Evolutionary conservation across 2,797 vertebrate species (phyloP).

Genomic region (Cryptoprocta ferox): DNA sequence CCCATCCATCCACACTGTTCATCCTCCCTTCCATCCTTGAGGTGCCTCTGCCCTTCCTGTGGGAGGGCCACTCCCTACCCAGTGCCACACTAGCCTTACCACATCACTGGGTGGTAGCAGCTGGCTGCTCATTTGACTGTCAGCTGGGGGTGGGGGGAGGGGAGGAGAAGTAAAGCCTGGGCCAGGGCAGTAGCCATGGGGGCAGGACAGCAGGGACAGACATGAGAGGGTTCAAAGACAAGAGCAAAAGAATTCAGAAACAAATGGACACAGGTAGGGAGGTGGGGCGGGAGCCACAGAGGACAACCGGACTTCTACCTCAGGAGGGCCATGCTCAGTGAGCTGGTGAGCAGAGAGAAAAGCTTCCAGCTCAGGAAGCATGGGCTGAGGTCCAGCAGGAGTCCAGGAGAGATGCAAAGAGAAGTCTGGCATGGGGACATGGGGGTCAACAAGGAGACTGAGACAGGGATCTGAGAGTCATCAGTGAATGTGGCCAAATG

Average conservation of each 20-base stretch:
- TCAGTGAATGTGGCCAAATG: rapidly evolving
- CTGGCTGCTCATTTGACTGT: neutral
- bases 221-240: neutral
- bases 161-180: neutral
- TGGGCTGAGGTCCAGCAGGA: neutral
- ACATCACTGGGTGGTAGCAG: neutral
- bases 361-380: neutral
- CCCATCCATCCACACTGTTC: neutral
- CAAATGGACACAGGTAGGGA: neutral
- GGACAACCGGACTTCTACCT: neutral
- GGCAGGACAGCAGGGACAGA: neutral
- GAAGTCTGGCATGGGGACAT: rapidly evolving
- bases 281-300: neutral
- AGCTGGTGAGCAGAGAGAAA: neutral
- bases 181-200: rapidly evolving
- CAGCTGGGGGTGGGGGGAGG: neutral
- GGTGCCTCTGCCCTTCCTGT: neutral
- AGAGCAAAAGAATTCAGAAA: neutral
- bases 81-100: neutral
- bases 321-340: neutral
- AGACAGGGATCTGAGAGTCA: neutral
- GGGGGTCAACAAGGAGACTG: neutral
- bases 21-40: neutral
- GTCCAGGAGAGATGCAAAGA: neutral
- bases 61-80: too few species aligned